These are phyloP conservation scores for Etia nguti DNA, from an alignment of 2,113 vertebrate genomes.

Conservation along the genomic window DNA sequence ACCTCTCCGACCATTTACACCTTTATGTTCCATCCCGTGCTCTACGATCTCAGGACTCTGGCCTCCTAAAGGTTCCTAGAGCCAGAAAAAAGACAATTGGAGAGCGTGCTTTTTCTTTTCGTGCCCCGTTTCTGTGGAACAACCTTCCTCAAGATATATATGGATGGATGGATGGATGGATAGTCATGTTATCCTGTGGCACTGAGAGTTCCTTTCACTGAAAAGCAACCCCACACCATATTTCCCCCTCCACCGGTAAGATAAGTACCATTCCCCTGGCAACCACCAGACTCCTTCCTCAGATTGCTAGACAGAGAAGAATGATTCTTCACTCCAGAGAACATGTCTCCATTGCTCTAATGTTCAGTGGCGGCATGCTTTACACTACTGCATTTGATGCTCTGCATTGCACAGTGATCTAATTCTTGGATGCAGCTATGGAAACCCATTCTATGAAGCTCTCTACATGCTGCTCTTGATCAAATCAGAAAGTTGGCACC, in stretches of 20 bases:
- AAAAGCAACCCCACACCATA: not conserved
- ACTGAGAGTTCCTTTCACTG: not conserved
- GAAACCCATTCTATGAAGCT: not conserved
- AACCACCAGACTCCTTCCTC: not conserved
- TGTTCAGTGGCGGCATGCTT: not conserved
- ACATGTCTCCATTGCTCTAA: not conserved
- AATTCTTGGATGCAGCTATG: not conserved
- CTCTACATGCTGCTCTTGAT: not conserved
- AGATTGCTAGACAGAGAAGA: not conserved
- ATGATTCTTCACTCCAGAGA: not conserved
- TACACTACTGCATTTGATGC: not conserved
- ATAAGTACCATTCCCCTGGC: not conserved
- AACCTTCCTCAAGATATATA: too few relatives aligned
- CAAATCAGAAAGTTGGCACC: not conserved
- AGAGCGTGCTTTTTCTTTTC: too few relatives aligned
- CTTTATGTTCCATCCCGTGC: too few relatives aligned
- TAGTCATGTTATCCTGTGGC: not conserved
- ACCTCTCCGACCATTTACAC: too few relatives aligned
- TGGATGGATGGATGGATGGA: not conserved
- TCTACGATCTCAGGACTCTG: too few relatives aligned
- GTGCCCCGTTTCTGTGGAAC: too few relatives aligned
- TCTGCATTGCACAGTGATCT: not conserved
- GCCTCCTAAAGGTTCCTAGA: too few relatives aligned
- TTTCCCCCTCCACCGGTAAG: not conserved
- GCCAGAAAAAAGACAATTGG: too few relatives aligned